A percentile compares a stretch with the other conserved stretches of the same genome.
Conservation (phyloP, 2,888 invertebrate species). For the Alviniconcha strummeri region DNA sequence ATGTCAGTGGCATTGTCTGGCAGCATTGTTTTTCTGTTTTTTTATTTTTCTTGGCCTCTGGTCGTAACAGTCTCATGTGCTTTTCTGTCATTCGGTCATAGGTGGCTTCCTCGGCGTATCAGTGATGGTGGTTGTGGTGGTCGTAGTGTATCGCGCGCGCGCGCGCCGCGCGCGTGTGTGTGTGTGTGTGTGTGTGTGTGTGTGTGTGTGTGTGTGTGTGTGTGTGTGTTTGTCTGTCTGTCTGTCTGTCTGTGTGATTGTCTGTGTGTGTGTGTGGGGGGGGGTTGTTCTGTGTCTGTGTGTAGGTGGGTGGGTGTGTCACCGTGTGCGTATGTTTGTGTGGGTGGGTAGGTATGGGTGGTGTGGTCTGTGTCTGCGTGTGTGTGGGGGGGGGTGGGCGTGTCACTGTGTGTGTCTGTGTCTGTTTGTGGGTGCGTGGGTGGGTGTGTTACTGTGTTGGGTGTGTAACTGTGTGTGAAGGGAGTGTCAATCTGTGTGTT, state of each 20-base stretch:
- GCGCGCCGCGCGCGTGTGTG: no score
- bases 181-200: background rate
- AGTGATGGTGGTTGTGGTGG: no score
- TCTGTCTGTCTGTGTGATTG: background rate
- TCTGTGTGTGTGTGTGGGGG: background rate
- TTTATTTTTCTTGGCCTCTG: no score
- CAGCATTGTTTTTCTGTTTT: no score
- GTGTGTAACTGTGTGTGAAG: background rate
- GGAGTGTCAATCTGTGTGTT: background rate
- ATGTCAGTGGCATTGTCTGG: no score
- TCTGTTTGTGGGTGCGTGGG: no score
- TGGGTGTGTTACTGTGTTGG: background rate
- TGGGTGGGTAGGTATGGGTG: background rate
- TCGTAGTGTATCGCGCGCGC: no score
- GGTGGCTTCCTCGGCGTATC: no score
- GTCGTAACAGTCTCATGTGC: no score
- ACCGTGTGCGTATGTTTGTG: background rate
- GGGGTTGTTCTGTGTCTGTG: background rate
- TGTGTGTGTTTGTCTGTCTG: constrained; percentile 14
- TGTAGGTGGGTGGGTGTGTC: background rate
- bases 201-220: constrained; percentile 15
- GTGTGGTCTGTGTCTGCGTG: background rate
- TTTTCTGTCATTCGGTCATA: no score
- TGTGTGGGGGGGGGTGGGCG: background rate
- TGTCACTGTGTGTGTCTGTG: background rate